phyloP scores from a whole-genome alignment of 2,888 invertebrate genomes.

The Escarpia spicata region DNA sequence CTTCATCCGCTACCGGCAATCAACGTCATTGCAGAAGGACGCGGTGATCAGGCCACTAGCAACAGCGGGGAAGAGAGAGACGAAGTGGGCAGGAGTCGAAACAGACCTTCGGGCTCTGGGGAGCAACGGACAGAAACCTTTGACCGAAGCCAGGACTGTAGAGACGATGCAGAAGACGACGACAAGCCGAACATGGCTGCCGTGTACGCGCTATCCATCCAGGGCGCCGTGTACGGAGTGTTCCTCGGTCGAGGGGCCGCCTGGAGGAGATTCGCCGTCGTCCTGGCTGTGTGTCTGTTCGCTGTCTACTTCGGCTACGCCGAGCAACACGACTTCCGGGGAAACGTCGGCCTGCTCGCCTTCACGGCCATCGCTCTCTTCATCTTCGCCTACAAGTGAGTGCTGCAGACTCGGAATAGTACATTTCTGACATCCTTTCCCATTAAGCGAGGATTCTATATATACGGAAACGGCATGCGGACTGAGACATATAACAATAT shows the following conservation, averaged over 20 bases:
- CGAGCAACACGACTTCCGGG: neutral
- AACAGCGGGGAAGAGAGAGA: neutral
- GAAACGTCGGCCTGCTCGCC: neutral
- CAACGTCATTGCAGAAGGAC: neutral
- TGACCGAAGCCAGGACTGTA: neutral
- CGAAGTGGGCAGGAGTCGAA: neutral
- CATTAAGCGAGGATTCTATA: no score
- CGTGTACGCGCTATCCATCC: neutral
- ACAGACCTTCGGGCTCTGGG: neutral
- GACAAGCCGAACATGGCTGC: neutral
- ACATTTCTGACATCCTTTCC: no score
- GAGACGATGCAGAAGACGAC: neutral
- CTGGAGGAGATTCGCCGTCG: neutral
- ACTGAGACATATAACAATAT: no score
- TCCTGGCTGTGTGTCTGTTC: neutral
- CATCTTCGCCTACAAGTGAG: neutral
- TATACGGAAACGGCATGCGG: no score
- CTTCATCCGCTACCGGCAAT: neutral
- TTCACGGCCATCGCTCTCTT: neutral
- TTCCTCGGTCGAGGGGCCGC: neutral
- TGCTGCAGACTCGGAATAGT: neutral
- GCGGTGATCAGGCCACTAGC: neutral
- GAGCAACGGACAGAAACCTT: neutral
- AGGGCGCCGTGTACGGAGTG: neutral
- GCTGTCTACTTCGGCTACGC: conserved; percentile 6